Conservation (phyloP, 2,113 vertebrate species). For the Seriola rivoliana region DNA sequence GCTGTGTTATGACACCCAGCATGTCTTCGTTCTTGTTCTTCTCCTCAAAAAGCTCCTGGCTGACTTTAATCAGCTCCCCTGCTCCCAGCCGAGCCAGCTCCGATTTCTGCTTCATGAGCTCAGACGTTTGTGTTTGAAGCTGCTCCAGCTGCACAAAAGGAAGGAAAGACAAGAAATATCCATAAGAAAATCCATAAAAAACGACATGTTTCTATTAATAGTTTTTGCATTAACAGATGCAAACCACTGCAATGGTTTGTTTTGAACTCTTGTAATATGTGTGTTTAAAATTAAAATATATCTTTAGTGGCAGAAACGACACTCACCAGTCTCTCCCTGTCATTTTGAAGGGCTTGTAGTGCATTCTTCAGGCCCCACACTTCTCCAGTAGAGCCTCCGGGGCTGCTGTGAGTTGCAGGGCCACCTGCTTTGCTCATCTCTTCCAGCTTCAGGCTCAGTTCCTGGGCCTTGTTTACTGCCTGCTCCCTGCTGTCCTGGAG, state of each 20-base stretch:
- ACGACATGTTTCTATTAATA: background rate
- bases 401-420: conserved; percentile 52
- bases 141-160: conserved; percentile 86
- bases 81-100: conserved; percentile 88
- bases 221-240: background rate
- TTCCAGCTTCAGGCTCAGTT: conserved; percentile 81
- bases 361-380: conserved; percentile 93
- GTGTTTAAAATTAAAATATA: background rate
- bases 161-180: background rate
- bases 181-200: background rate
- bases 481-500: conserved; percentile 92
- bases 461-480: conserved; percentile 81
- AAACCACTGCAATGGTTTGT: too few relatives aligned
- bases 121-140: conserved; percentile 86
- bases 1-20: conserved; percentile 63
- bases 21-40: conserved; percentile 69
- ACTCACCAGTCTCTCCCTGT: conserved; percentile 93
- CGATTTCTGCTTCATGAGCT: conserved; percentile 87
- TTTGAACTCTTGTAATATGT: background rate
- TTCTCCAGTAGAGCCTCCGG: conserved; percentile 77
- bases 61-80: conserved; percentile 87
- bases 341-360: conserved; percentile 92
- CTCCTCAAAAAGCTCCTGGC: conserved; percentile 83
- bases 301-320: background rate
- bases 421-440: conserved; percentile 77